Percentiles rank a stretch among this genome's conserved stretches.
phyloP scores from a whole-genome alignment of 2,888 invertebrate genomes.

The Seira musarum region DNA sequence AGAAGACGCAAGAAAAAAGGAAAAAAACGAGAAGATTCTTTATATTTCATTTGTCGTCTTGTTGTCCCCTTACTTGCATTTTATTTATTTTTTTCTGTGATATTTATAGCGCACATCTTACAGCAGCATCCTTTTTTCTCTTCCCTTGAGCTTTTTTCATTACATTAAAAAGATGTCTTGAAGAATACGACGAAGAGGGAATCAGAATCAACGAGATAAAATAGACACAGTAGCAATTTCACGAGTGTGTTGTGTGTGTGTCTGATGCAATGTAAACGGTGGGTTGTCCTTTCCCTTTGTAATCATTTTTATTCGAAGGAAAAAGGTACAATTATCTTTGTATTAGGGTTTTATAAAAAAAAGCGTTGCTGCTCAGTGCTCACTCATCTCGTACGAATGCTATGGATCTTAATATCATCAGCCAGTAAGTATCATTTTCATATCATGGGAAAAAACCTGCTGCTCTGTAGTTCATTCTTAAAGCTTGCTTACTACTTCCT shows the following conservation, averaged over 20 bases:
- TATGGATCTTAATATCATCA: no score
- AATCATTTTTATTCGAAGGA: slow-evolving; percentile 39
- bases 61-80: slow-evolving; percentile 42
- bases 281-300: slow-evolving; percentile 47
- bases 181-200: slow-evolving; percentile 21
- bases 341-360: no score
- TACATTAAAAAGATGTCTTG: slow-evolving; percentile 57
- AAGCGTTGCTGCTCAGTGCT: no score
- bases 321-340: no score
- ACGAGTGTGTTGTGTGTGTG: no score
- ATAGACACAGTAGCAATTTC: no score
- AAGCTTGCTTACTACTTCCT: no score
- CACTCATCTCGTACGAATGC: no score
- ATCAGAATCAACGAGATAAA: background rate
- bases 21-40: slow-evolving; percentile 46
- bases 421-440: slow-evolving; percentile 41
- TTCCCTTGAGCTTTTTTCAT: slow-evolving; percentile 61
- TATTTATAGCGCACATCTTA: no score
- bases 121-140: slow-evolving; percentile 39
- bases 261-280: slow-evolving; percentile 31
- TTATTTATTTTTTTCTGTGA: no score
- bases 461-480: slow-evolving; percentile 25
- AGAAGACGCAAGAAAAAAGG: no score
- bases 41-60: no score
- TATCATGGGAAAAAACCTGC: slow-evolving; percentile 58